Evolutionary conservation across 2,888 invertebrate genomes (phyloP).

Genomic region (Callyntrura guangdongensis): DNA sequence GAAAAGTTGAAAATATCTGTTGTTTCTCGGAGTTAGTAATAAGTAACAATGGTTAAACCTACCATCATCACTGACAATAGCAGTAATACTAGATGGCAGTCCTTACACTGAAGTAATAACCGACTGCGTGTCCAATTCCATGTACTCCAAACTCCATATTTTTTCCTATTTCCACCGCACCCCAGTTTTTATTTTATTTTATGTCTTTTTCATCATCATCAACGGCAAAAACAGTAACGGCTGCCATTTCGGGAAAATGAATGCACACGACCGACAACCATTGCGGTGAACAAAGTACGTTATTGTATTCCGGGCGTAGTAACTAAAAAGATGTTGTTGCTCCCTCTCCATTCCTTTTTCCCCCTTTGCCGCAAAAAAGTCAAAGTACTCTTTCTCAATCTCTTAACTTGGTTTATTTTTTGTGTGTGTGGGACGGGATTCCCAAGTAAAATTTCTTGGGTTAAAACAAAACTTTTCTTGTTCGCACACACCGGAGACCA

Average conservation of each 20-base stretch:
- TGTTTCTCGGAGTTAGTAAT: no score
- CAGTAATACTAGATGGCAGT: background rate
- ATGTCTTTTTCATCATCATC: conserved; percentile 63
- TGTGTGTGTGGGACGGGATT: no score
- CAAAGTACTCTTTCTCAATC: conserved; percentile 39
- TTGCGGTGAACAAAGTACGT: no score
- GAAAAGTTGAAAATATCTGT: no score
- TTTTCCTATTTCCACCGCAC: conserved; percentile 29
- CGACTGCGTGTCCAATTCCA: background rate
- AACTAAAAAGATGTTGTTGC: no score
- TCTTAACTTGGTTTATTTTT: background rate
- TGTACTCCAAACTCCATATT: background rate
- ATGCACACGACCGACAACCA: conserved; percentile 15
- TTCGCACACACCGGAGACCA: background rate
- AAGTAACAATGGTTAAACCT: background rate
- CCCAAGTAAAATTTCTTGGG: background rate
- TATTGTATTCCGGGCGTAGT: no score
- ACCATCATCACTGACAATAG: background rate
- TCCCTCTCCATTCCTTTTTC: background rate
- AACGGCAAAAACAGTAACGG: conserved; percentile 15
- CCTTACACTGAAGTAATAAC: background rate
- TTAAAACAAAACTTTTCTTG: background rate
- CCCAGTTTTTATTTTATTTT: conserved; percentile 54
- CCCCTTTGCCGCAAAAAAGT: conserved; percentile 13
- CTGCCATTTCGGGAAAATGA: conserved; percentile 35